Base-by-base conservation (phyloP, 2,797 vertebrate genomes). In the Toxotes lorentzi region DNA sequence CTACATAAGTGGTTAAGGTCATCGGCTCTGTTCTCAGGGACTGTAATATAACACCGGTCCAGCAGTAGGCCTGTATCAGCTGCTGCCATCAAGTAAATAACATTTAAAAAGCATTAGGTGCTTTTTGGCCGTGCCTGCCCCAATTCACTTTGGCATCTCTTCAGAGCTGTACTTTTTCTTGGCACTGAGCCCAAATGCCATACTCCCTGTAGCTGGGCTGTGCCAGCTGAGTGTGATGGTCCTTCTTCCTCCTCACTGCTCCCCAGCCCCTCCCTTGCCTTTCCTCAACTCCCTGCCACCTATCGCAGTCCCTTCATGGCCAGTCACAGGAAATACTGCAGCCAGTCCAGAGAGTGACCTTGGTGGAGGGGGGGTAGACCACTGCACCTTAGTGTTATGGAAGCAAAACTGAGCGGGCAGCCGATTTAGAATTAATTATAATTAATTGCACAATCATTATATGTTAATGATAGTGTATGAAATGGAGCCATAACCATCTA, bases 101-200 rank as follows among this genome's bases (percentile, higher is more conserved):
- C 92, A 93, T 95, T 93, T 93, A 91, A 93, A 95, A 93, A 93
- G 88, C 90, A 92, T 94, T 94, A 89, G 85, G 83, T 90, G 88
- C 91, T 91, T 89, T 93, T 88, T 90, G 85, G 89, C 89, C 73
- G 45, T 78, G 86, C 64, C 79, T 73, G 73, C 73, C 75, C 65
- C 24, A 47, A 78, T 86, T 86, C 88, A 66, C 86, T 91, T 91
- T 95, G 94, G 93, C 92, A 85, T 72, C 66, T 58, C 85, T 86
- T 90, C 92, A 92, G 89, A 91, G 78, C 62, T 74, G 84, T 84
- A 91, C 90, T 91, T 90, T 87, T 84, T 84, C 78, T 93, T 96
- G 95, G 95, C 95, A 23, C 43, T 0, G 3, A 73, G 91, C 94
- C 95, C 54, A 85, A 88, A 89, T 90, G 86, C 91, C 91, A 87